phyloP scores from a whole-genome alignment of 1,140 invertebrate genomes.

The Drosophila melanica region DNA sequence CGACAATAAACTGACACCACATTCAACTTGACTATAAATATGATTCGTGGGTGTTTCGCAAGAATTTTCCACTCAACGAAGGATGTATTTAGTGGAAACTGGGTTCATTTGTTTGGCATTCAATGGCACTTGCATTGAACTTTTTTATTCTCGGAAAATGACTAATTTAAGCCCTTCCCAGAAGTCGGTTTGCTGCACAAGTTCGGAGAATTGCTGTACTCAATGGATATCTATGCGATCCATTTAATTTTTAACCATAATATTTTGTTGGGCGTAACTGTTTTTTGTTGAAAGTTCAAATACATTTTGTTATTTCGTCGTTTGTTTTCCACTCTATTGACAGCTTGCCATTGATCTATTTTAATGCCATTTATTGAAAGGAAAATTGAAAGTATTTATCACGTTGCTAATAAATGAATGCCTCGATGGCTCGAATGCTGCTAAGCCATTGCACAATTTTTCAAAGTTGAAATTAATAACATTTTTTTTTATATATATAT shows the following conservation, averaged over 20 bases:
- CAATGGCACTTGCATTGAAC: background rate
- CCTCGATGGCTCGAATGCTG: constrained; percentile 53
- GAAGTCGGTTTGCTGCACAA: background rate
- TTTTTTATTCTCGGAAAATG: background rate
- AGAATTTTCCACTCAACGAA: background rate
- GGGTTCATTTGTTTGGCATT: background rate
- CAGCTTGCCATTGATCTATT: constrained; percentile 71
- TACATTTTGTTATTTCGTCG: constrained; percentile 8
- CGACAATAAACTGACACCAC: too few species aligned
- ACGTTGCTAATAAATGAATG: constrained; percentile 80
- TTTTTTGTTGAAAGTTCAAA: constrained; percentile 24
- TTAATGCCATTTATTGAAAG: constrained; percentile 78
- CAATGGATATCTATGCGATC: too few species aligned
- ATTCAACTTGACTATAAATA: too few species aligned
- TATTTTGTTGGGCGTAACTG: constrained; percentile 11
- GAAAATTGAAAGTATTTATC: constrained; percentile 82
- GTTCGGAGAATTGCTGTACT: background rate
- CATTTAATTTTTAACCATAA: background rate
- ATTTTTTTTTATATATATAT: constrained; percentile 51
- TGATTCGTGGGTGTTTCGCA: too few species aligned
- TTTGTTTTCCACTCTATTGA: constrained; percentile 26
- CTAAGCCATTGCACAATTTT: constrained; percentile 78
- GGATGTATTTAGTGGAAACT: background rate
- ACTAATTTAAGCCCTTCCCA: too few species aligned
- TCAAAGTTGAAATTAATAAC: constrained; percentile 81